Conservation (phyloP, 2,888 invertebrate species). For the Apamea epomidion region DNA sequence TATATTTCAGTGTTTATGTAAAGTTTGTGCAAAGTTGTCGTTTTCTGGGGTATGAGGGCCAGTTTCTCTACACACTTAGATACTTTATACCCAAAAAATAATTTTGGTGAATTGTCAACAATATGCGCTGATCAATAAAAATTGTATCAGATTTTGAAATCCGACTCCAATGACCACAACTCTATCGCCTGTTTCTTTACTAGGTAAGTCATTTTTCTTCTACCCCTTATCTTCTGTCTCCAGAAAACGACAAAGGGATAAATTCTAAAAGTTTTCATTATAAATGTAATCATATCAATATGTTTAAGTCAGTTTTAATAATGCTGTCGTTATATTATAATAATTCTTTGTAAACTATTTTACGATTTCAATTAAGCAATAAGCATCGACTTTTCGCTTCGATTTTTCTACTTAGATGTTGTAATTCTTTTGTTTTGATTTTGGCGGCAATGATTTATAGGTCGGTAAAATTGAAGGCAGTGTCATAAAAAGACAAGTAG, state of each 20-base stretch:
- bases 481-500: slow-evolving; percentile 1
- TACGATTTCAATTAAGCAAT: slow-evolving; percentile 78
- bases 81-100: not conserved
- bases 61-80: not conserved
- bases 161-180: not conserved
- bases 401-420: slow-evolving; percentile 77
- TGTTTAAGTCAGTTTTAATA: slow-evolving; percentile 75
- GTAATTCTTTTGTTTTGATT: slow-evolving; percentile 65
- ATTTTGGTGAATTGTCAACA: not conserved
- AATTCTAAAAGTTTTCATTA: slow-evolving; percentile 70
- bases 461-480: slow-evolving; percentile 13
- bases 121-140: not conserved
- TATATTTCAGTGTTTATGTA: slow-evolving; percentile 54
- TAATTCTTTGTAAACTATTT: slow-evolving; percentile 69
- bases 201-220: not conserved
- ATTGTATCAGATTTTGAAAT: not conserved
- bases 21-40: slow-evolving; percentile 27
- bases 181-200: not conserved
- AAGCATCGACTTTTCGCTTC: slow-evolving; percentile 80
- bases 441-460: slow-evolving; percentile 40
- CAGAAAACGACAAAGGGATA: slow-evolving; percentile 51
- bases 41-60: slow-evolving; percentile 30
- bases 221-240: slow-evolving; percentile 10
- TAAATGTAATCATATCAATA: slow-evolving; percentile 85
- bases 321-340: slow-evolving; percentile 58